Evolutionary conservation across 2,797 vertebrate genomes (phyloP).

Genomic region (Falco novaeseelandiae): DNA sequence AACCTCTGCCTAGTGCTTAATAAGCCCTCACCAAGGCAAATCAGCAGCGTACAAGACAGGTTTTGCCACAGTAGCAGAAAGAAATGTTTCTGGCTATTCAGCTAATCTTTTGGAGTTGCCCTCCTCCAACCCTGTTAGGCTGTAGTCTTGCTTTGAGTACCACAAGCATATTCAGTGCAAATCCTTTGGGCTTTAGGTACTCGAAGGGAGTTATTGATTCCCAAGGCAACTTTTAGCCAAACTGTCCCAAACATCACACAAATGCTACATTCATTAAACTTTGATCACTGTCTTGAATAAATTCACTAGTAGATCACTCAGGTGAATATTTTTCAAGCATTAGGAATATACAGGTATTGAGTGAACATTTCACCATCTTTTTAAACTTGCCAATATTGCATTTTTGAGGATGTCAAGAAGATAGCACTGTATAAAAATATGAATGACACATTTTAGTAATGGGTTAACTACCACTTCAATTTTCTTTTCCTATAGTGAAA

Average conservation of each 20-base stretch:
- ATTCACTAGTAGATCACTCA: neutral
- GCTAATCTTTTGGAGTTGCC: neutral
- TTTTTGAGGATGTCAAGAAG: rapidly evolving
- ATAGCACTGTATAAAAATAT: neutral
- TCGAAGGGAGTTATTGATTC: neutral
- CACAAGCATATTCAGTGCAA: neutral
- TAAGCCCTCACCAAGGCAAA: neutral
- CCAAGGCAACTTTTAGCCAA: neutral
- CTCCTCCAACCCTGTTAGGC: neutral
- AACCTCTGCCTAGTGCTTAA: neutral
- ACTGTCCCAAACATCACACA: neutral
- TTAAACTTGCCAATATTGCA: neutral
- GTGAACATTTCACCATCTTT: neutral
- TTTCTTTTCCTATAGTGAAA: neutral
- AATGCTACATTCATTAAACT: neutral
- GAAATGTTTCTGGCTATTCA: neutral
- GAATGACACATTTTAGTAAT: neutral
- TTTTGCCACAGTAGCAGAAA: neutral
- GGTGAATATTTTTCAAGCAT: neutral
- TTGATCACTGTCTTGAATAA: neutral
- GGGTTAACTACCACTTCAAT: neutral
- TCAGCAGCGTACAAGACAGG: too few species aligned
- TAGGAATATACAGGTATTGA: neutral
- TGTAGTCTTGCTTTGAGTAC: neutral
- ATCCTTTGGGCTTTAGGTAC: neutral